Evolutionary conservation across 2,113 vertebrate genomes (phyloP), one percentile per base, ranked within the genome.

Genomic region (Fregetta grallaria): DNA sequence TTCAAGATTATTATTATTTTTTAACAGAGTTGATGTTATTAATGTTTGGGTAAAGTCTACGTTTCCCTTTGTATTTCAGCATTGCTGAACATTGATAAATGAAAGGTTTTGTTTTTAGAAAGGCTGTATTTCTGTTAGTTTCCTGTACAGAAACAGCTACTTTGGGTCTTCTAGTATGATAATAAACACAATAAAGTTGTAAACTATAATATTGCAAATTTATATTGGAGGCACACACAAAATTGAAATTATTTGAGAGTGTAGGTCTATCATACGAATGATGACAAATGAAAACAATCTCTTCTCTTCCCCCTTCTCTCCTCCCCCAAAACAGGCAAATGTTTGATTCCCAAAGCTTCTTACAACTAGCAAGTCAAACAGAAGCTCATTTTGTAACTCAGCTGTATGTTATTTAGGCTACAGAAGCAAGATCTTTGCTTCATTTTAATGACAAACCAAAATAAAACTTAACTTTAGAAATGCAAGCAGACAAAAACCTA

Each of bases 391-490:
- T 73, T 62, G 7, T 84, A 50, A 80, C 68, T 77, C 23, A 74
- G 0, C 9, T 74, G 3, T 21, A 4, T 62, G 15, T 55, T 83
- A 32, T 47, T 87, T 58, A 55, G 38, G 15, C 42, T 80, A 19
- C 23, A 86, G 55, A 62, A 65, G 19, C 13, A 74, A 83, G 34
- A 53, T 10, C 2, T 6, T 15, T 53, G 13, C 36, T 88, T 88
- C 16, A 45, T 88, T 90, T 90, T 83, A 70, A 83, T 32, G 25
- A 27, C 23, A 83, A 94, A 80, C 26, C 29, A 59, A 93, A 92
- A 59, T 52, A 83, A 88, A 36, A 26, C 13, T 13, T 19, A 63
- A 44, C 49, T 80, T 88, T 13, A 67, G 73, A 90, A 92, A 74
- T 59, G 6, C 34, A 79, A 85, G n/a, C 13, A 26, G 34, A 29